Base-by-base conservation (phyloP, 23 tunicate genomes). In the Trididemnum clinides region DNA sequence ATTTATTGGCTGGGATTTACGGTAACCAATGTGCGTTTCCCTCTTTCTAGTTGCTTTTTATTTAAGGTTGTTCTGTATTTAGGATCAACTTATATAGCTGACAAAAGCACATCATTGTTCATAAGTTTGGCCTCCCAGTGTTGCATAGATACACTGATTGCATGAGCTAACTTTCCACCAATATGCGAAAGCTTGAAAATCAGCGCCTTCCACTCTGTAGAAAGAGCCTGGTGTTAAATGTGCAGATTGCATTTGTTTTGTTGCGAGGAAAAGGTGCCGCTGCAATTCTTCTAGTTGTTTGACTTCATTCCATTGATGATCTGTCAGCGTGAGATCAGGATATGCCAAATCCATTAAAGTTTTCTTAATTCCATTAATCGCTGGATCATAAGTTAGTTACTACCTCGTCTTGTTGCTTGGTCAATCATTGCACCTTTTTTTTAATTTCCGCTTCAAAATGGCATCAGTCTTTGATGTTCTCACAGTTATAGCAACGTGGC, bases 401-500 rank as follows among this genome's bases (percentile, higher is more conserved):
- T 44, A 44, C 15, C 54, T 15, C 54, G 15, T 44, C 54, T 44
- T 44, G 54, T 44, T 44, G 54, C 54, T 44, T 44, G 10, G 54
- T 15, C 15, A 15, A 44, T 44, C 12, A 44, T 44, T 44, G 54
- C 54, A 44, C 54, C 54, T 44, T 44, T 44, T 44, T n/a, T n/a
- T 44, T 44, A 44, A 7, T 44, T 44, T 44, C 15, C 15, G 15
- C 54, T 44, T 44, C 15, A 44, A 15, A 44, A 63, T 63, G 71
- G 71, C 71, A 63, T 63, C 71, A 63, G 20, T 63, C 71, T 63
- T 63, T 10, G 23, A 22, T 63, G 71, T n/a, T 22, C 71, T 63
- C 71, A 25, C 23, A 10, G 23, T 63, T 63, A 22, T 63, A 63
- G 23, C 71, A 63, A 63, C 71, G 6, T 63, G 26, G 26, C 71